These are phyloP conservation scores for Argynnis bischoffii DNA, from an alignment of 2,888 invertebrate genomes.

Conservation along the genomic window DNA sequence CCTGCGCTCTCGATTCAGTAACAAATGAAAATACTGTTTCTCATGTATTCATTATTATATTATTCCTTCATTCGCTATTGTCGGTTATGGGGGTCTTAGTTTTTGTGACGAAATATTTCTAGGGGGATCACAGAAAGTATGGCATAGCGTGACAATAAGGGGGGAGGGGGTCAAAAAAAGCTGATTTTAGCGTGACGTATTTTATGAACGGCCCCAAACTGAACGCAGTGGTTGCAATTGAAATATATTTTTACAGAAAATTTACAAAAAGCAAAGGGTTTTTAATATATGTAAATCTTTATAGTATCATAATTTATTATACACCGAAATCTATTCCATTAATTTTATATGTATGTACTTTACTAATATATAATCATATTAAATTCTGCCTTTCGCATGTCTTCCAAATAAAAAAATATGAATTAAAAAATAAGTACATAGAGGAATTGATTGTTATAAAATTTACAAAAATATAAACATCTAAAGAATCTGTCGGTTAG, in stretches of 20 bases:
- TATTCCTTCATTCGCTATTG: no score
- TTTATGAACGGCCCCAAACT: no score
- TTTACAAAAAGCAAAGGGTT: conserved; percentile 2
- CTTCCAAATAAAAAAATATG: conserved; percentile 18
- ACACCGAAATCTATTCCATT: background rate
- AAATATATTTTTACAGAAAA: conserved; percentile 11
- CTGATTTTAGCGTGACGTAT: no score
- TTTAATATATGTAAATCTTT: background rate
- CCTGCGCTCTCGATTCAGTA: no score
- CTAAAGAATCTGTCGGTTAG: conserved; percentile 5
- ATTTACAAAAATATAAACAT: conserved; percentile 11
- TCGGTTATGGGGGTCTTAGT: no score
- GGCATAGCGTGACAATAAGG: no score
- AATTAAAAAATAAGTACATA: conserved; percentile 10
- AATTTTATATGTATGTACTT: background rate
- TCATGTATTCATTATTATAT: no score
- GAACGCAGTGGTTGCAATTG: no score
- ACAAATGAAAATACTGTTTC: no score
- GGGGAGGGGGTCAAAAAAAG: no score
- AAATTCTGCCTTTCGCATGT: conserved; percentile 13
- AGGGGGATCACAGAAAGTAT: no score
- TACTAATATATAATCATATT: conserved; percentile 2
- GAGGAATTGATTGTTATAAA: conserved; percentile 21
- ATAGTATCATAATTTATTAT: conserved; percentile 3
- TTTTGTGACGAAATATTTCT: no score